Base-by-base conservation (phyloP, 2,797 vertebrate genomes). In the Ataeniobius toweri region DNA sequence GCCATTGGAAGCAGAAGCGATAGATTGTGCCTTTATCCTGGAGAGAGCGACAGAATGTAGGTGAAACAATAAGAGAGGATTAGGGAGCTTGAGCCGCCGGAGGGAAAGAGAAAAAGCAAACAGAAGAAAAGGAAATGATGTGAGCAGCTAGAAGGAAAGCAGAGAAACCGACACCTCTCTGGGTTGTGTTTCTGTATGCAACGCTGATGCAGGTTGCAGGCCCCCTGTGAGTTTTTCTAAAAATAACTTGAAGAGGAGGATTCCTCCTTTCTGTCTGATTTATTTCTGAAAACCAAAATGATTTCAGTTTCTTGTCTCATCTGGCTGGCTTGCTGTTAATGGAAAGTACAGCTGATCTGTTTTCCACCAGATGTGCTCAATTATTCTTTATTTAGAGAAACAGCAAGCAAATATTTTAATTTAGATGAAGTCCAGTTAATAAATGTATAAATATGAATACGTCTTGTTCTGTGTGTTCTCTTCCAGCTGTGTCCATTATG, bases 401-500 rank as follows among this genome's bases (percentile, higher is more conserved):
- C 3, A 55, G 20, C 5, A 22, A 55, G 53, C 56, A 26, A 10
- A 12, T 58, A 58, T 58, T 58, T 58, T 0, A 58, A 58, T 58
- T 14, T 10, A 8, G 26, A 58, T 58, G 13, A 26, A 58, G 56
- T 58, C 24, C 10, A 26, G n/a, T 13, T 10, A 13, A 13, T 58
- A 10, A 58, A 26, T 26, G 10, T 13, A 58, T 26, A 13, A 24
- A 46, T 7, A 46, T 46, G 5, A 46, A 46, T 7, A 46, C 44
- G 44, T n/a, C 13, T 48, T 50, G 70, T 5, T 80, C 44, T 87
- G 10, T 63, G 86, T 65, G 84, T 82, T 76, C 69, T 65, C 59
- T 13, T 86, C 18, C 93, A 99, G 98, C 98, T 87, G 98, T 99
- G 91, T 99, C 98, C 83, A 90, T 97, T 88, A 99, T 98, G 98